These are phyloP conservation scores for Bos javanicus DNA, from an alignment of 2,113 vertebrate genomes.

Conservation along the genomic window DNA sequence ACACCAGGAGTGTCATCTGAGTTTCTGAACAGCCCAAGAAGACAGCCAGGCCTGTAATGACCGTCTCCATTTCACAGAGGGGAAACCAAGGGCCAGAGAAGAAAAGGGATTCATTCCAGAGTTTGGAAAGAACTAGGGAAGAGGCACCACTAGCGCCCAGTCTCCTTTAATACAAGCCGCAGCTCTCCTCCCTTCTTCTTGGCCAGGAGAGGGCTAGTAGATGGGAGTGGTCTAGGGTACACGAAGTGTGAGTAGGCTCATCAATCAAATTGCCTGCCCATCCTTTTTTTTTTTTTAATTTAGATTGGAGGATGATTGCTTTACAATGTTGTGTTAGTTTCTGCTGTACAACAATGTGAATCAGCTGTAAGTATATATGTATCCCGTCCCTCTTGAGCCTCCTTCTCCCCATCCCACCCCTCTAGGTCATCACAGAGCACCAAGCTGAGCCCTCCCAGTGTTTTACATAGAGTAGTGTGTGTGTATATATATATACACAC, in stretches of 20 bases:
- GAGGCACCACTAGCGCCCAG: background rate
- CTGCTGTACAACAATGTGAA: background rate
- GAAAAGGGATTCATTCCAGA: background rate
- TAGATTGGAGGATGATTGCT: background rate
- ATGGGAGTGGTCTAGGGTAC: background rate
- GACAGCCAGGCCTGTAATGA: background rate
- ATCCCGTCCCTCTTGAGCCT: background rate
- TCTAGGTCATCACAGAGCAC: background rate
- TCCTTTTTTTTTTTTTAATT: background rate
- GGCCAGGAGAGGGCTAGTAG: background rate
- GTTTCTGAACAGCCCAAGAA: background rate
- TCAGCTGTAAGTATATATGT: background rate
- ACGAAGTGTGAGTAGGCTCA: background rate
- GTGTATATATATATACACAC: rapidly evolving
- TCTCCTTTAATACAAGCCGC: background rate
- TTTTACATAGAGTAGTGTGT: background rate
- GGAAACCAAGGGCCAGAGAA: background rate
- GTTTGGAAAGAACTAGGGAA: background rate
- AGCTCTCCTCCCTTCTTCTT: background rate
- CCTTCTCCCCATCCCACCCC: background rate
- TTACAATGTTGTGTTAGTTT: background rate
- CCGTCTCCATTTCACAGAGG: background rate
- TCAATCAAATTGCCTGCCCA: background rate
- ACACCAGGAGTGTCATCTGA: background rate
- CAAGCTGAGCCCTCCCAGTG: background rate